Evolutionary conservation across 2,797 vertebrate species (phyloP).

Genomic region (Ctenopoma kingsleyae): DNA sequence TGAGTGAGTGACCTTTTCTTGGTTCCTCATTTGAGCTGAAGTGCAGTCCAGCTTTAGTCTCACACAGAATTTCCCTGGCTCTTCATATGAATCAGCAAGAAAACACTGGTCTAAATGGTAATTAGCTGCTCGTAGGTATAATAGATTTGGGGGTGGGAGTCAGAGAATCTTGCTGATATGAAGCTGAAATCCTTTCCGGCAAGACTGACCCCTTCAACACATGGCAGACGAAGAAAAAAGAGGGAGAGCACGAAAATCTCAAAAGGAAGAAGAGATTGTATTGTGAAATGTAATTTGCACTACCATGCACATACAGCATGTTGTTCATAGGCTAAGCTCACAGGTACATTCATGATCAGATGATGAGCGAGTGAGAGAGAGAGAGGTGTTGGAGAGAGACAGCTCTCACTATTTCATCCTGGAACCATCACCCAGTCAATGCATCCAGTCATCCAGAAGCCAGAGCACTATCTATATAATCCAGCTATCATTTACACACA

Average conservation of each 20-base stretch:
- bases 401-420: too few relatives aligned
- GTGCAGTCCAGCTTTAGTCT: constrained; percentile 30
- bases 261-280: constrained; percentile 4
- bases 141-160: constrained; percentile 27
- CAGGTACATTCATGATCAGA: constrained; percentile 27
- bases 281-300: constrained; percentile 31
- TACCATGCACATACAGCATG: neutral
- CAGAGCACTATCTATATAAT: constrained; percentile 68
- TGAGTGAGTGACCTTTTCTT: constrained; percentile 4
- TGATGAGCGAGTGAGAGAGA: constrained; percentile 5
- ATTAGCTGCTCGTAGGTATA: constrained; percentile 38
- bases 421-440: constrained; percentile 30
- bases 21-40: constrained; percentile 17
- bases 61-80: constrained; percentile 3
- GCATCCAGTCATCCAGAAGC: constrained; percentile 45
- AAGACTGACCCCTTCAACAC: constrained; percentile 31
- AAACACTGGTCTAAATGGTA: constrained; percentile 30
- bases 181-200: constrained; percentile 41
- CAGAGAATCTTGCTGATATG: constrained; percentile 23
- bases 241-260: too few relatives aligned
- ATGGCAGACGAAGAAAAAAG: constrained; percentile 3
- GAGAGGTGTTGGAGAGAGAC: constrained; percentile 13
- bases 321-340: constrained; percentile 18
- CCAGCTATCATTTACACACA: constrained; percentile 71
- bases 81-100: constrained; percentile 4